Base-by-base conservation (phyloP, 2,888 invertebrate genomes). In the Glomeris marginata region DNA sequence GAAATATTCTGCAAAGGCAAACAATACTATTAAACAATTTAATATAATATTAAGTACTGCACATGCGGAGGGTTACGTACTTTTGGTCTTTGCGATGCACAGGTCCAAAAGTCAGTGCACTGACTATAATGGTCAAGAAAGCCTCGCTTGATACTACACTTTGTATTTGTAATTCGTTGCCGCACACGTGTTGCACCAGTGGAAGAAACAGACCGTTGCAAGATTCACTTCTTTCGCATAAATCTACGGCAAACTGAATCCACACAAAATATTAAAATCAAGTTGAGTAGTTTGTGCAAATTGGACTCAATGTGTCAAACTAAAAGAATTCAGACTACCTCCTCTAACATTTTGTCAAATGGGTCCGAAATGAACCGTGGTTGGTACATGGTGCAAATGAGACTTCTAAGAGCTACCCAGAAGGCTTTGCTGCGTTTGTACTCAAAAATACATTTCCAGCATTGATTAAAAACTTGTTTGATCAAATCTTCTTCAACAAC, bases 141-240 rank as follows among this genome's bases (percentile, higher is more conserved):
- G 21, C 36, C 18, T 22, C 15, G 18, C 43, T 15, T 5, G 49
- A 49, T 28, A 28, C 3, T 28, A 28, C 3, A 28, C 3, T 28
- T 28, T 3, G 28, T 28, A 28, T 5, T 28, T 28, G 28, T 28
- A 28, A 28, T 28, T 28, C 8, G 3, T 8, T 28, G 28, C 28
- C 8, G n/a, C 18, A 21, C 13, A 41, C n/a, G 18, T 45, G 16
- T 35, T 20, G 22, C n/a, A 49, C 33, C 35, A 49, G 38, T 2
- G 33, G 49, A 18, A 49, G 21, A 38, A 37, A 43, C 22, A 49
- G 15, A 35, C 49, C 37, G 20, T 49, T 35, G 13, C 20, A 42
- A 13, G 44, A 18, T 44, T 49, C 49, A 20, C 49, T 49, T 44
- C 18, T 35, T 22, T 43, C 37, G 16, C 11, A 16, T 18, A 46